Conservation (phyloP, 1,140 invertebrate species). For the Parapsyche elsis region DNA sequence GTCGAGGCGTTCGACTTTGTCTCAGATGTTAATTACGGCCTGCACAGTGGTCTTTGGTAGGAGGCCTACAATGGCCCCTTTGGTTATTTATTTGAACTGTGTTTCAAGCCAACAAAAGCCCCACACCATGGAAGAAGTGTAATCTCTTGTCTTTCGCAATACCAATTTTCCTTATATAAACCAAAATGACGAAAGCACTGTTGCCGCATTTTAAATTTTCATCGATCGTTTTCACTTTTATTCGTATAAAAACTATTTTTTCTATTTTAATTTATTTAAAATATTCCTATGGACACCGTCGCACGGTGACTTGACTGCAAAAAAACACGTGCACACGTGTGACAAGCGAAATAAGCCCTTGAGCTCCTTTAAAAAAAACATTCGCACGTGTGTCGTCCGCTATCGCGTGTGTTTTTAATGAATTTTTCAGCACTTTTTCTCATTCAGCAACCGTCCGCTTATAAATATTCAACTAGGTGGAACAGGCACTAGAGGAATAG, state of each 20-base stretch:
- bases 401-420: conserved; percentile 28
- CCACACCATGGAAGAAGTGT: neutral
- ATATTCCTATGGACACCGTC: too few relatives aligned
- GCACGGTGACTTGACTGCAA: neutral
- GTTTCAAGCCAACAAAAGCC: conserved; percentile 18
- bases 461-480: conserved; percentile 35
- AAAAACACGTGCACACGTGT: conserved; percentile 4
- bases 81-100: conserved; percentile 35
- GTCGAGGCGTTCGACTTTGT: conserved; percentile 34
- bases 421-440: conserved; percentile 40
- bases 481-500: neutral
- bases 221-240: too few relatives aligned
- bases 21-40: conserved; percentile 41
- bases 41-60: neutral
- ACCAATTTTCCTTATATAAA: conserved; percentile 9
- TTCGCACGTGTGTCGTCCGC: conserved; percentile 15
- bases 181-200: too few relatives aligned
- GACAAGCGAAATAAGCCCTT: neutral
- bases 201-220: too few relatives aligned
- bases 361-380: conserved; percentile 2
- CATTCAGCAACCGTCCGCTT: conserved; percentile 17
- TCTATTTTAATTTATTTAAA: too few relatives aligned
- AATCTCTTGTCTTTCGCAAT: conserved; percentile 15
- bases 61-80: conserved; percentile 15
- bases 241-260: too few relatives aligned